Evolutionary conservation across 2,888 invertebrate species (phyloP), one percentile per base, ranked within the genome.

Genomic region (Lycocerus yunnanus): DNA sequence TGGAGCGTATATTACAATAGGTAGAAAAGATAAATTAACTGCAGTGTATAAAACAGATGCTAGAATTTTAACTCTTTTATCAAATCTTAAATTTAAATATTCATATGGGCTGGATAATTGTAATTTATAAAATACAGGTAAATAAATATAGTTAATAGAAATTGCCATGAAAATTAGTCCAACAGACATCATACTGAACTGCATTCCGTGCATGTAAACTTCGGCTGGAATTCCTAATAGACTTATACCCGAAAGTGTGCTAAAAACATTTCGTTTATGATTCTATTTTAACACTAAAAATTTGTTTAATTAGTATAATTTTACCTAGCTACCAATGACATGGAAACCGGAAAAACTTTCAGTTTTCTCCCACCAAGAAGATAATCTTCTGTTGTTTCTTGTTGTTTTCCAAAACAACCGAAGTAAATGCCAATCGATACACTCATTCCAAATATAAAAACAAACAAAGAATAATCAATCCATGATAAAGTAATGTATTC

Each of bases 311-410:
- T n/a, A 8, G 3, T 27, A 2, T 66, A 16, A 14, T 84, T 87
- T 88, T 86, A 93, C 93, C 93, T 93, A 3, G 94, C 92, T 80
- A 93, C 90, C 13, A 95, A 87, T 13, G 93, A 94, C 85, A 94
- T 89, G 0, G 93, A 90, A 72, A 95, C 90, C 0, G 95, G 94
- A 81, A 94, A 89, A 15, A 91, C 90, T 5, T 90, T 90, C 93
- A 94, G 93, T 79, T 90, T 90, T 84, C 92, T 92, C 10, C 92
- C 92, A 20, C 93, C 94, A 84, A 93, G 90, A 60, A 94, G 85
- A 84, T 94, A 94, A 68, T 94, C 94, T 15, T 89, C 86, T 0
- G 93, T 91, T 0, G 91, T 91, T 75, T 90, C 89, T 82, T 91
- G 90, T 75, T 90, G 90, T 71, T 88, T 88, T 10, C 88, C 87